A percentile compares a stretch with the other conserved stretches of the same genome.
Conservation (phyloP, 1,140 invertebrate genomes). For the Leptopilina boulardi region DNA sequence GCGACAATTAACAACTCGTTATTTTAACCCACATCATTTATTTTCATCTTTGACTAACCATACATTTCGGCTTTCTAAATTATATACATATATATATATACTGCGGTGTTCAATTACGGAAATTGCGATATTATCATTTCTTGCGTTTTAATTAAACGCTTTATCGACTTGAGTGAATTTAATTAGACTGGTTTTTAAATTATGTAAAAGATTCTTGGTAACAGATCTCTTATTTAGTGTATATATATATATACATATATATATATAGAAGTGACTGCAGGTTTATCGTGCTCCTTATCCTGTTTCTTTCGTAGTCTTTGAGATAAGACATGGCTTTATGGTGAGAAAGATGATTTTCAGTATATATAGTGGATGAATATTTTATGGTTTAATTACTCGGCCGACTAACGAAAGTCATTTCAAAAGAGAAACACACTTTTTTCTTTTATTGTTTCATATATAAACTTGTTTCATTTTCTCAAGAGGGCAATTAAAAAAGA, state of each 20-base stretch:
- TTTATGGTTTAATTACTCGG: background rate
- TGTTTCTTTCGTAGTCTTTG: background rate
- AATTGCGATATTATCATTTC: constrained; percentile 22
- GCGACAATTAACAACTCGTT: constrained; percentile 61
- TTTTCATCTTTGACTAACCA: constrained; percentile 6
- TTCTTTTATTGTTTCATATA: background rate
- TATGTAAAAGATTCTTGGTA: background rate
- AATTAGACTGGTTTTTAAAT: constrained; percentile 30
- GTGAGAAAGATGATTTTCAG: constrained; percentile 19
- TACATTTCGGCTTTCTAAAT: constrained; percentile 10
- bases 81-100: background rate
- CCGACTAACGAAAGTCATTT: background rate
- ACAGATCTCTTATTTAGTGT: constrained; percentile 23
- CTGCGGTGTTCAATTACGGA: background rate
- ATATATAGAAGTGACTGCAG: background rate
- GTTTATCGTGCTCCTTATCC: constrained; percentile 27
- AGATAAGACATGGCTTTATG: constrained; percentile 2
- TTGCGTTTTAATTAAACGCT: constrained; percentile 26
- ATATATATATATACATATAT: no score
- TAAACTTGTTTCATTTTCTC: background rate
- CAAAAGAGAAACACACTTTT: background rate
- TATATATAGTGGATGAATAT: background rate
- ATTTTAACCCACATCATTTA: constrained; percentile 32
- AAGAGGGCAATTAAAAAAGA: background rate
- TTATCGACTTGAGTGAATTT: constrained; percentile 16